Evolutionary conservation across 2,797 vertebrate genomes (phyloP), one percentile per base, ranked within the genome.

Genomic region (Microctenopoma steveboyesi): DNA sequence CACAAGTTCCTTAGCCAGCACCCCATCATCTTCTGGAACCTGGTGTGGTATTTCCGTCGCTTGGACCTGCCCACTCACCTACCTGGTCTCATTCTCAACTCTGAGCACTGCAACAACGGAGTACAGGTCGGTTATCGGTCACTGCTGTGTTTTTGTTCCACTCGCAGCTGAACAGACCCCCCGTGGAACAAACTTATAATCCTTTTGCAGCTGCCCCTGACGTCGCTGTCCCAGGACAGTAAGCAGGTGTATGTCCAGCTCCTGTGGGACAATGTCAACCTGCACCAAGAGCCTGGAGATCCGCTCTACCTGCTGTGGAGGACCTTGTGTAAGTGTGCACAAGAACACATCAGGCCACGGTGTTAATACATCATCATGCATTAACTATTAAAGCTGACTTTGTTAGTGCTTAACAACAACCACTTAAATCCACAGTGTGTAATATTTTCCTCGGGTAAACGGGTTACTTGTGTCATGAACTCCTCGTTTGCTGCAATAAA

Each of bases 11-110:
- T 99, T 83, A 97, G 96, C 90, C 97, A 98, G 86, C 98, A 99
- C 77, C 98, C 98, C 2, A 99, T 99, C 79, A 97, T 99, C 83
- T 99, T 98, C 92, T 99, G 98, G 98, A 99, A 99, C 88, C 91
- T 99, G 50, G 95, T 99, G 46, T 99, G 97, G 96, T 99, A 98
- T 92, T 99, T 99, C 88, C 95, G 91, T 10, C 95, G 97, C 22
- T 80, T 99, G 85, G 97, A 99, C 82, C 93, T 99, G 74, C 96
- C 96, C 75, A 96, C 94, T 89, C 95, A 97, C 83, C 91, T 99
- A 18, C 97, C 97, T 1, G 98, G 97, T 42, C 96, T 99, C 78
- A 97, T 99, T 83, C 92, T 99, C 0, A 96, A 95, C 46, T 99
- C 98, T 7, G 97, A 98, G 72, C 97, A 99, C 90, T 99, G 98